Evolutionary conservation across 2,888 invertebrate genomes (phyloP), one percentile per base, ranked within the genome.

Genomic region (Oscheius sp.): DNA sequence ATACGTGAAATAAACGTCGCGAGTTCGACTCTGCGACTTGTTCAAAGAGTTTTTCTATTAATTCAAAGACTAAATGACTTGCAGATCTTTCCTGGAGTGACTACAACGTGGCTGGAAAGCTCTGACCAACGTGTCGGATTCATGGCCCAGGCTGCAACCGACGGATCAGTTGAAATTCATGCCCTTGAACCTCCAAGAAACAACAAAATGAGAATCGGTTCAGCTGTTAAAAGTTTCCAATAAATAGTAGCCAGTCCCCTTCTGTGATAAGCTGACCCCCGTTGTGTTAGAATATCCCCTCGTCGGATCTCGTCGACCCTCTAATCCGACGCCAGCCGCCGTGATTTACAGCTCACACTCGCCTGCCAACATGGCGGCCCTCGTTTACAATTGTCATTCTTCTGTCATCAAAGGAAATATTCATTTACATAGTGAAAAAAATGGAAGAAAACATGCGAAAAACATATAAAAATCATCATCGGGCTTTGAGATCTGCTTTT

Each of bases 321-420:
- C 66, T 66, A 66, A 66, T 66, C 66, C 66, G 49, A 66, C 63
- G 63, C 25, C 66, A 66, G 66, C 49, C 66, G 66, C 66, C 61
- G 58, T 66, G 66, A 66, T 66, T 66, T 66, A 66, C 66, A 66
- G 63, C 63, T 63, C 43, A 35, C 66, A 49, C 52, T 66, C 66
- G 66, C 61, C 61, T 66, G 66, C 66, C 66, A 66, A 66, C 66
- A 66, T 52, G 66, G 66, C 66, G 35, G 35, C 35, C 35, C 35
- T 3, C 35, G 52, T 66, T 66, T 66, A 66, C 66, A 49, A 66
- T 49, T 16, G 23, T 25, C n/a, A 6, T 16, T 9, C 18, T 12
- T 49, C 25, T 52, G 25, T 27, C 18, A 25, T 12, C 45, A 46
- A 25, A 18, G 66, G 52, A 29, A 9, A 52, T 3, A 6, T 49